These are phyloP conservation scores for Hyposmocoma kahamanoa DNA, from an alignment of 1,140 invertebrate species.

Conservation along the genomic window DNA sequence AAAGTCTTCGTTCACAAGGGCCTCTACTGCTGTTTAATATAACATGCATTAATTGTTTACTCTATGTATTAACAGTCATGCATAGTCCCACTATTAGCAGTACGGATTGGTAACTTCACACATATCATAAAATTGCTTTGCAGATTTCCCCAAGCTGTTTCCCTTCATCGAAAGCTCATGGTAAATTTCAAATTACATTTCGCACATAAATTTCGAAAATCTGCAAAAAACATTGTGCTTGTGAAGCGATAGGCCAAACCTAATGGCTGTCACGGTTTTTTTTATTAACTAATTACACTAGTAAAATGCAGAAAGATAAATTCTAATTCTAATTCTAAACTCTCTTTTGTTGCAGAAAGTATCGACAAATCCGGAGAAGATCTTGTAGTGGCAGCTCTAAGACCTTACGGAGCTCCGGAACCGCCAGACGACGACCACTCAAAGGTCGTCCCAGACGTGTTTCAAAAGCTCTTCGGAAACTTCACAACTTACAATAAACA, in stretches of 20 bases:
- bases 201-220: background rate
- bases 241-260: too few species aligned
- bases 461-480: conserved; percentile 57
- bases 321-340: conserved; percentile 8
- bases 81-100: too few species aligned
- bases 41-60: too few species aligned
- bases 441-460: conserved; percentile 33
- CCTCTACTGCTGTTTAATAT: too few species aligned
- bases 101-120: too few species aligned
- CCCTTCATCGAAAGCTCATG: background rate
- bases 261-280: background rate
- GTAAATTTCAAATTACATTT: background rate
- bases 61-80: too few species aligned
- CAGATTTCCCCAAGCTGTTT: too few species aligned
- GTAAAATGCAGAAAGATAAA: background rate
- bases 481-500: conserved; percentile 20
- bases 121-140: too few species aligned
- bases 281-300: background rate
- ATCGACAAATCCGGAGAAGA: conserved; percentile 65
- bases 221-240: background rate
- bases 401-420: conserved; percentile 48
- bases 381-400: conserved; percentile 47
- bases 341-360: conserved; percentile 60
- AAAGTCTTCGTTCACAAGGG: too few species aligned
- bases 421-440: conserved; percentile 38